Base-by-base conservation (phyloP, 2,888 invertebrate genomes). In the Eilema caniola region DNA sequence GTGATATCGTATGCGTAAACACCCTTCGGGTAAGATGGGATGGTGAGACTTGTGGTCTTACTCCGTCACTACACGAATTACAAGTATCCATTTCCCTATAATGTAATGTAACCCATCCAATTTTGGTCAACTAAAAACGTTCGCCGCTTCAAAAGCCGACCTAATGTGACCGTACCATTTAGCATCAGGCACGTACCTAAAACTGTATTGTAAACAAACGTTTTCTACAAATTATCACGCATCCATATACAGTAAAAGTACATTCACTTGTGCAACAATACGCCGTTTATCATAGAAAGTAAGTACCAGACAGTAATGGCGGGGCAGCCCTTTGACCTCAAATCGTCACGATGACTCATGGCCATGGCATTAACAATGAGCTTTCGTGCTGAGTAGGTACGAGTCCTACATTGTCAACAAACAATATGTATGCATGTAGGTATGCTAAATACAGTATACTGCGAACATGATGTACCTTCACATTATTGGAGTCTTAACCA, bases 291-390 rank as follows among this genome's bases (percentile, higher is more conserved):
- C 66, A 66, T 67, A 61, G 67, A 67, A 62, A 62, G 61, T 68
- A 56, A 16, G 47, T 41, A 53, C 47, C 25, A 20, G 23, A 47
- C 67, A 64, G 62, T 53, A 53, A 47, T 53, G 64, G 57, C 23
- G 24, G 79, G 80, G 85, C 82, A 86, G 89, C 92, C 92, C 92
- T 92, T 88, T 88, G 89, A 89, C 91, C 92, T 85, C 87, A 82
- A 83, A 86, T 80, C 81, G 76, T 75, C 75, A 69, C 77, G 77
- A 60, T 70, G 67, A 67, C 12, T 71, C 71, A 67, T 68, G 61
- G 20, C 23, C 71, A 67, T 68, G 61, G 20, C 23, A 16, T 16
- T 23, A 37, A 71, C 67, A 67, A 65, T 61, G 53, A 61, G 33
- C 63, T 68, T 65, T 65, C 65, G 23, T 37, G 33, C 33, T 10